These are phyloP conservation scores for Drosophila tsacasi DNA, from an alignment of 1,140 invertebrate species.

Conservation along the genomic window DNA sequence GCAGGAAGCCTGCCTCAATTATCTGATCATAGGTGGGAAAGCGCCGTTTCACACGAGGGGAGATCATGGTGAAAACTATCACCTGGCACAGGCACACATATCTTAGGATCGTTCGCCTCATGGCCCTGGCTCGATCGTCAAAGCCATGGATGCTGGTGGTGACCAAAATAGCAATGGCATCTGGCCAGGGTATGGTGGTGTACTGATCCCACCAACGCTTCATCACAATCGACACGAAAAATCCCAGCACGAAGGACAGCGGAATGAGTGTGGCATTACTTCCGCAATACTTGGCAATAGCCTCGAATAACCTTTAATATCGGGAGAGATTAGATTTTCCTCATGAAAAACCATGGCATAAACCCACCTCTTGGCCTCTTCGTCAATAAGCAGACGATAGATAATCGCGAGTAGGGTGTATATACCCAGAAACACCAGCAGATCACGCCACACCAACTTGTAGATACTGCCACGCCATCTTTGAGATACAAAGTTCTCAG, in stretches of 20 bases:
- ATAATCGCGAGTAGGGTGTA: constrained; percentile 93
- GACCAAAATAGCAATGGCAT: constrained; percentile 93
- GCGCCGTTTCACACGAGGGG: constrained; percentile 94
- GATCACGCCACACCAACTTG: constrained; percentile 97
- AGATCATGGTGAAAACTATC: constrained; percentile 93
- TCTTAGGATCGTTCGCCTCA: constrained; percentile 94
- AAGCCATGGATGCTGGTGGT: constrained; percentile 85
- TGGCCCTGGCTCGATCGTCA: constrained; percentile 94
- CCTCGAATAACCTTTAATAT: constrained; percentile 89
- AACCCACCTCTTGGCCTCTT: constrained; percentile 89
- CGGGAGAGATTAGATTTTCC: not conserved
- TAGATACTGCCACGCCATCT: constrained; percentile 98
- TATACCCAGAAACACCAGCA: constrained; percentile 91
- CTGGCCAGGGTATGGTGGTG: constrained; percentile 90
- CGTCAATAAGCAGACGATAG: constrained; percentile 92
- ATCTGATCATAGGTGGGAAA: constrained; percentile 96
- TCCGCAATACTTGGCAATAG: constrained; percentile 90
- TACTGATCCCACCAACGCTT: constrained; percentile 97
- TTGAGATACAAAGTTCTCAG: constrained; percentile 81
- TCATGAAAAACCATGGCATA: not conserved
- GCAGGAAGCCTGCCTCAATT: constrained; percentile 93
- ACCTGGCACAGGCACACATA: constrained; percentile 93
- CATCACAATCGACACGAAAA: constrained; percentile 97
- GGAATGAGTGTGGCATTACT: constrained; percentile 92
- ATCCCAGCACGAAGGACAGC: constrained; percentile 94